A percentile compares a stretch with the other conserved stretches of the same genome.
Evolutionary conservation across 2,797 vertebrate species (phyloP).

Genomic region (Syngnathus acus): DNA sequence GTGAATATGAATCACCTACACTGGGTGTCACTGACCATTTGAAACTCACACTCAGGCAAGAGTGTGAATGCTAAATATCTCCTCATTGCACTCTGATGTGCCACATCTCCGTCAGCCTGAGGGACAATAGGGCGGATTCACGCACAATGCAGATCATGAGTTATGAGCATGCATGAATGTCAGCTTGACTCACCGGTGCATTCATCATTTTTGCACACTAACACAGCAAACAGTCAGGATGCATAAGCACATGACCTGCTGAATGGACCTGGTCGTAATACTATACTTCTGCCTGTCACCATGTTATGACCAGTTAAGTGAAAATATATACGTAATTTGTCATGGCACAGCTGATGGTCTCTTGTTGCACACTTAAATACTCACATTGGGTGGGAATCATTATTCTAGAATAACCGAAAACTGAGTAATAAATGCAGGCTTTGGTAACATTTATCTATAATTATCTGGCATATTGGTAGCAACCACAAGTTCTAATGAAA

Average conservation of each 20-base stretch:
- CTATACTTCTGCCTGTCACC: neutral
- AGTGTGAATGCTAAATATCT: slow-evolving; percentile 48
- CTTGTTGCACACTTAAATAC: neutral
- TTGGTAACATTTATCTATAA: no score
- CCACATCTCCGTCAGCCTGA: slow-evolving; percentile 35
- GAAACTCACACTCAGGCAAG: slow-evolving; percentile 29
- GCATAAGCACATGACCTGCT: slow-evolving; percentile 6
- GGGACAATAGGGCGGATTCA: slow-evolving; percentile 30
- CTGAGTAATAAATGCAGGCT: no score
- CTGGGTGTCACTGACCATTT: slow-evolving; percentile 40
- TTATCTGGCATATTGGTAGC: slow-evolving; percentile 26
- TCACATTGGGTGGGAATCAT: neutral
- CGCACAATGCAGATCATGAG: slow-evolving; percentile 56
- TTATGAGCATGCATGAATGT: slow-evolving; percentile 58
- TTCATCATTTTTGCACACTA: slow-evolving; percentile 47
- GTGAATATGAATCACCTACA: slow-evolving; percentile 45
- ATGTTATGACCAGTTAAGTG: neutral
- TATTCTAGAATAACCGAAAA: neutral
- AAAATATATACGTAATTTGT: neutral
- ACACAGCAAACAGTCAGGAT: slow-evolving; percentile 46
- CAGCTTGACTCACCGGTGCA: slow-evolving; percentile 42
- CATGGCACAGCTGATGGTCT: neutral
- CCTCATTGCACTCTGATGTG: slow-evolving; percentile 3
- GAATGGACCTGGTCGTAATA: neutral
- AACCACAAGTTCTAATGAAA: neutral